These are phyloP conservation scores for Paedocypris micromegethes DNA, from an alignment of 2,797 vertebrate genomes.

Conservation along the genomic window DNA sequence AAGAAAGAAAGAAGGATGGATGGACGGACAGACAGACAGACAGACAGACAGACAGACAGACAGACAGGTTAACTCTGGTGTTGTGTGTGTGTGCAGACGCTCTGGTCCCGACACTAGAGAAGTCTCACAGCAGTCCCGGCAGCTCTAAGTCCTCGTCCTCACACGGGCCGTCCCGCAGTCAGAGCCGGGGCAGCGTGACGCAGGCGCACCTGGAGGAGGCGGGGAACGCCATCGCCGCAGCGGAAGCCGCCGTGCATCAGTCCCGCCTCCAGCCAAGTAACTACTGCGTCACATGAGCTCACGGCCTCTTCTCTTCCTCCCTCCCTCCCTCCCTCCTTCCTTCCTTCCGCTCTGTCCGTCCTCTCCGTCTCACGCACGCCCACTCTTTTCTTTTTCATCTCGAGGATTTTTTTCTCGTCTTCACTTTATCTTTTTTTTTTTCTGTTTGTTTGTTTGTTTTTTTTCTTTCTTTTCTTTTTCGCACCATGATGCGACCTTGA, in stretches of 20 bases:
- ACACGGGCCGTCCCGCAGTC: slow-evolving; percentile 94
- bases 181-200: slow-evolving; percentile 98
- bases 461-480: slow-evolving; percentile 1
- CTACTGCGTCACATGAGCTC: slow-evolving; percentile 60
- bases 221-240: slow-evolving; percentile 94
- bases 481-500: too few species aligned
- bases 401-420: slow-evolving; percentile 3
- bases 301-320: slow-evolving; percentile 71
- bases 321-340: slow-evolving; percentile 60
- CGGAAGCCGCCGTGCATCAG: slow-evolving; percentile 95
- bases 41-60: too few species aligned
- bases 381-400: slow-evolving; percentile 16
- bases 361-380: slow-evolving; percentile 56
- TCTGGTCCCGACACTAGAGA: slow-evolving; percentile 93
- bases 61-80: too few species aligned
- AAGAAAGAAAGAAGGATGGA: too few species aligned
- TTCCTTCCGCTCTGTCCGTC: slow-evolving; percentile 60
- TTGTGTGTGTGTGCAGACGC: slow-evolving; percentile 70
- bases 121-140: slow-evolving; percentile 97
- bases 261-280: slow-evolving; percentile 99
- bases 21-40: too few species aligned
- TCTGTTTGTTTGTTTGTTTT: slow-evolving; percentile 1
- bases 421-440: slow-evolving; percentile 23
- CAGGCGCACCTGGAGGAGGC: slow-evolving; percentile 96
- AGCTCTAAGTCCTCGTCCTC: slow-evolving; percentile 99